Conservation (phyloP, 2,797 vertebrate species). For the Halcyon leucocephala region DNA sequence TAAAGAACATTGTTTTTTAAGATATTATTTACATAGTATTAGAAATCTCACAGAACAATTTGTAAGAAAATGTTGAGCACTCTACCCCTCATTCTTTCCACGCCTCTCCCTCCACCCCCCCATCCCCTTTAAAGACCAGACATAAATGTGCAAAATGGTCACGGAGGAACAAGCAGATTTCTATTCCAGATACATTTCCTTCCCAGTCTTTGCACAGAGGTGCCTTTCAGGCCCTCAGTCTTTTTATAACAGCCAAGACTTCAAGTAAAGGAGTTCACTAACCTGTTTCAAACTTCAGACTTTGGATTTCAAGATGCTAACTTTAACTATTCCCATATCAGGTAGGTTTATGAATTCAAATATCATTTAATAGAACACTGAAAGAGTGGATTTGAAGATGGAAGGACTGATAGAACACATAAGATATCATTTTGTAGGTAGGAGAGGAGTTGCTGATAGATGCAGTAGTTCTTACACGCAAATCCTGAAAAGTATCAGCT, state of each 20-base stretch:
- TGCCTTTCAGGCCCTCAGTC: neutral
- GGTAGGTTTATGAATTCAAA: neutral
- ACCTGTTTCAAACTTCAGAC: neutral
- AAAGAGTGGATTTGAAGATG: neutral
- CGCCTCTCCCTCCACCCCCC: fast-evolving
- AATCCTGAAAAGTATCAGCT: neutral
- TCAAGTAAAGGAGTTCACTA: neutral
- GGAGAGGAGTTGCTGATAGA: neutral
- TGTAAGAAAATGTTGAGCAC: neutral
- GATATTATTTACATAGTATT: neutral
- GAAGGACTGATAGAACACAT: neutral
- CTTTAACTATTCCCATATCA: neutral
- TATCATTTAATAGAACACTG: neutral
- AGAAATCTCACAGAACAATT: neutral
- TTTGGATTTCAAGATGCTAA: neutral
- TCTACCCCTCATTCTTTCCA: neutral
- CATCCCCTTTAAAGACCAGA: neutral
- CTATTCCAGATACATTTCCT: neutral
- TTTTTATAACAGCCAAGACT: neutral
- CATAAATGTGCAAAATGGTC: neutral
- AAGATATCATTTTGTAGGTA: neutral
- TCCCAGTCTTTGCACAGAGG: neutral
- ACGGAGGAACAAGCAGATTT: neutral
- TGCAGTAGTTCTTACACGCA: neutral
- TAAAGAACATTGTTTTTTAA: neutral